phyloP scores from a whole-genome alignment of 2,113 vertebrate species.

The rabbit (Oryctolagus cuniculus) region mOryCun1.1 NC_091436.1:42480001-42480500 shows the following conservation, averaged over 20 bases:
- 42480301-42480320: slow-evolving; percentile 5
- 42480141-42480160: slow-evolving; percentile 65
- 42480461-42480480: slow-evolving; percentile 31
- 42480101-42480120: slow-evolving; percentile 90
- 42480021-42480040: slow-evolving; percentile 89
- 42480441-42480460: slow-evolving; percentile 1
- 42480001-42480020: slow-evolving; percentile 93
- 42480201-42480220: slow-evolving; percentile 17
- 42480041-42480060: slow-evolving; percentile 90
- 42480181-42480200: background rate
- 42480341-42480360: background rate
- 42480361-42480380: background rate
- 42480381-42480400: slow-evolving; percentile 21
- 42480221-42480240: background rate
- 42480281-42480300: background rate
- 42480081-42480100: slow-evolving; percentile 93
- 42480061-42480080: slow-evolving; percentile 92
- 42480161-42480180: background rate
- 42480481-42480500: slow-evolving; percentile 7
- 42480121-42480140: slow-evolving; percentile 84
- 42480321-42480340: background rate
- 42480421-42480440: background rate
- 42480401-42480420: background rate
- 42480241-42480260: slow-evolving; percentile 5
- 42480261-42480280: slow-evolving; percentile 12